phyloP scores from a whole-genome alignment of 2,113 vertebrate genomes.

The Epinephelus moara region DNA sequence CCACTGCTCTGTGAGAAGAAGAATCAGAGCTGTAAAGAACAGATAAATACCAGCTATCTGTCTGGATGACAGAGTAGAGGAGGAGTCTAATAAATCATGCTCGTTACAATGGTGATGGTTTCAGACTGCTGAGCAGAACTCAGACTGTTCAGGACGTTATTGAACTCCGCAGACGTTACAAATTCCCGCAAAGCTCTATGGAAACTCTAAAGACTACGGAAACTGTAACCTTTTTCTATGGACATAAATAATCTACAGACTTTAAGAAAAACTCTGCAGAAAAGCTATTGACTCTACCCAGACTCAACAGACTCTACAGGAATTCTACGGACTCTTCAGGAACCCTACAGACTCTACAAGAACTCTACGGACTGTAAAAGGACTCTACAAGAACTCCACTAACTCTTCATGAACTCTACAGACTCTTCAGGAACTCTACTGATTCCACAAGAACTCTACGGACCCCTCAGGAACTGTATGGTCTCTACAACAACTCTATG shows the following conservation, averaged over 20 bases:
- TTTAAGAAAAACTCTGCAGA: too few species aligned
- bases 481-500: too few species aligned
- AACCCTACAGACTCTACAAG: background rate
- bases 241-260: too few species aligned
- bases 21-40: slow-evolving; percentile 3
- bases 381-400: background rate
- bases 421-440: too few species aligned
- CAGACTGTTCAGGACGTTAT: too few species aligned
- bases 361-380: background rate
- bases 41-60: slow-evolving; percentile 14
- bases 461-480: too few species aligned
- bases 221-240: too few species aligned
- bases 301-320: too few species aligned
- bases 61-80: background rate
- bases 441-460: too few species aligned
- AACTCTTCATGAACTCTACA: background rate
- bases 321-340: background rate
- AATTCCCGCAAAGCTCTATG: too few species aligned
- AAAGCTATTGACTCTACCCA: too few species aligned
- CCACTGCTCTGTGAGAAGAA: background rate
- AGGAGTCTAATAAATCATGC: background rate
- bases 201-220: background rate
- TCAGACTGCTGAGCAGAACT: background rate
- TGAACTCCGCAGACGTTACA: background rate
- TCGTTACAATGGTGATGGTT: background rate